These are phyloP conservation scores for Phaedon cochleariae DNA, from an alignment of 2,888 invertebrate species.

Conservation along the genomic window DNA sequence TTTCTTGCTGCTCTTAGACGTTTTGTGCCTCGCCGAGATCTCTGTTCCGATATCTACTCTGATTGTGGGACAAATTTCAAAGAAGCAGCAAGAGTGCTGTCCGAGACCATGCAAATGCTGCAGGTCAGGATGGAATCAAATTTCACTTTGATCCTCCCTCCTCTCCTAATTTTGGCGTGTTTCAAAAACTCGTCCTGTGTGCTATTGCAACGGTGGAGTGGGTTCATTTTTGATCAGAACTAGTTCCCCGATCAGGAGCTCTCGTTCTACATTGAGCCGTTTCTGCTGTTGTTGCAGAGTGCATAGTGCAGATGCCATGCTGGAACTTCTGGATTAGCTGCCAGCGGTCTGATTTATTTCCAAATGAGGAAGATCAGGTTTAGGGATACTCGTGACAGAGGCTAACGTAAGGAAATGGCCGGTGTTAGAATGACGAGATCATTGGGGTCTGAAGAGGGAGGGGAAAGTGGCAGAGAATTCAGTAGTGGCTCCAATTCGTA, in stretches of 20 bases:
- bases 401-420: conserved; percentile 46
- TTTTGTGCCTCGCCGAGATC: no score
- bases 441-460: conserved; percentile 43
- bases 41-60: no score
- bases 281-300: conserved; percentile 36
- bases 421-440: conserved; percentile 44
- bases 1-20: no score
- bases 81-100: no score
- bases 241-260: neutral
- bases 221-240: no score
- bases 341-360: conserved; percentile 34
- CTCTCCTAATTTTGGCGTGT: conserved; percentile 12
- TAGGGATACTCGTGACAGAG: no score
- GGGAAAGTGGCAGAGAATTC: conserved; percentile 49
- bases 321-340: conserved; percentile 39
- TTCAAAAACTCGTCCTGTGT: conserved; percentile 7
- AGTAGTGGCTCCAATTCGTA: conserved; percentile 42
- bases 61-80: no score
- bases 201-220: conserved; percentile 18
- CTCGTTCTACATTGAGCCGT: neutral
- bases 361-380: no score
- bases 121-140: no score
- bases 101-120: no score
- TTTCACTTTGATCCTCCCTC: no score
- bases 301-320: conserved; percentile 42